Percentiles rank a stretch among this genome's conserved stretches.
Evolutionary conservation across 2,113 vertebrate species (phyloP).

Genomic region (Engystomops pustulosus): DNA sequence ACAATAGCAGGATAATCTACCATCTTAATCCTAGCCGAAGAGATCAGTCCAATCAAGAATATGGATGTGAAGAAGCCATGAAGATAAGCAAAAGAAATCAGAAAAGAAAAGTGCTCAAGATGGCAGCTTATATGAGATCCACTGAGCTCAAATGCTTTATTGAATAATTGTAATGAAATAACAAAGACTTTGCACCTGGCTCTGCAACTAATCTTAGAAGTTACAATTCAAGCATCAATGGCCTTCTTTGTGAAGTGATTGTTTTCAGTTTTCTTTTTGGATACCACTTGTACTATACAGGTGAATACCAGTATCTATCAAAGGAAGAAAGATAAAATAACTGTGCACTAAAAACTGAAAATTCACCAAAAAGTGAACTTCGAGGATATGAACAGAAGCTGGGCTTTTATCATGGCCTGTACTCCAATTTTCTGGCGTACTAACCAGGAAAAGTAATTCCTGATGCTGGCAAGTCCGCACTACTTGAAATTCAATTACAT

Average conservation of each 20-base stretch:
- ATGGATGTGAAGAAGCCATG: background rate
- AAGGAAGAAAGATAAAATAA: too few relatives aligned
- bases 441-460: too few relatives aligned
- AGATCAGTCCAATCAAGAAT: background rate
- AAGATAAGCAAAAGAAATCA: background rate
- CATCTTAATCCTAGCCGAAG: background rate
- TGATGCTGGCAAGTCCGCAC: too few relatives aligned
- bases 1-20: background rate
- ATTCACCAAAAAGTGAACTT: too few relatives aligned
- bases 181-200: background rate
- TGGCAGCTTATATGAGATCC: background rate
- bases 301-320: too few relatives aligned
- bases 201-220: background rate
- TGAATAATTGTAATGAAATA: background rate
- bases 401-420: too few relatives aligned
- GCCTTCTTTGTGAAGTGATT: background rate
- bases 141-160: background rate
- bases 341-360: too few relatives aligned
- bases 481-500: too few relatives aligned
- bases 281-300: background rate
- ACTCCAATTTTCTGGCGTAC: too few relatives aligned
- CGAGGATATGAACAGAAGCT: too few relatives aligned
- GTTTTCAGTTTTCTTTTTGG: background rate
- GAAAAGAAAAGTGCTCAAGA: background rate
- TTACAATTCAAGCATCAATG: background rate